phyloP scores from a whole-genome alignment of 2,113 vertebrate genomes.

The Corythornis madagascariensis region DNA sequence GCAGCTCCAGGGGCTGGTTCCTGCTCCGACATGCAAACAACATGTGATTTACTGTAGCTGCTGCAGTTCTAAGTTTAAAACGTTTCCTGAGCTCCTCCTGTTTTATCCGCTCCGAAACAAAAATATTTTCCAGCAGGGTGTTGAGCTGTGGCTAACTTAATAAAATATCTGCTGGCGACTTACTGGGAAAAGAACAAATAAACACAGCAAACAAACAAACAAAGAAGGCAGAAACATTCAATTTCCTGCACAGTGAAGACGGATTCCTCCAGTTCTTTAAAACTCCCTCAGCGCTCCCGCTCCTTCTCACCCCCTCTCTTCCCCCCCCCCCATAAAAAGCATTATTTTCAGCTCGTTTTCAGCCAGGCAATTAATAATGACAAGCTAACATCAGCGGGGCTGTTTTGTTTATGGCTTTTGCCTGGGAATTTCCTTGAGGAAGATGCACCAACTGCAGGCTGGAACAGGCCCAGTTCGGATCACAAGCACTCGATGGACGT shows the following conservation, averaged over 20 bases:
- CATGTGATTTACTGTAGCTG: constrained; percentile 34
- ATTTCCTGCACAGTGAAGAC: constrained; percentile 35
- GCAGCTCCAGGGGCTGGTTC: not conserved
- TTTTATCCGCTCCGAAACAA: not conserved
- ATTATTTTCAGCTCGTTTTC: not conserved
- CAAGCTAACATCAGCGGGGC: not conserved
- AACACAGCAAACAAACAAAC: not conserved
- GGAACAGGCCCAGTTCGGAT: rapidly evolving
- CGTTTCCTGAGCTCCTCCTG: not conserved
- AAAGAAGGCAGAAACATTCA: not conserved
- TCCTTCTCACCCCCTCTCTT: not conserved
- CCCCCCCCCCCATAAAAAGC: not conserved
- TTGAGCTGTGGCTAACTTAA: constrained; percentile 30
- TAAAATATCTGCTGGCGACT: constrained; percentile 11
- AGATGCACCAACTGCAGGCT: rapidly evolving
- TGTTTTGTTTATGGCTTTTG: not conserved
- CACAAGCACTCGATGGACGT: not conserved
- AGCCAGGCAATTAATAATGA: not conserved
- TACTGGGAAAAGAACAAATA: constrained; percentile 45
- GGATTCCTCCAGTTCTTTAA: not conserved
- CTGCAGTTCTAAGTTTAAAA: constrained; percentile 29
- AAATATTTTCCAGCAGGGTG: constrained; percentile 19
- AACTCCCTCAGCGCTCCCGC: not conserved
- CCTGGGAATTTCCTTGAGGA: not conserved
- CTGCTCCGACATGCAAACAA: not conserved